These are phyloP conservation scores for Adela reaumurella DNA, from an alignment of 2,888 invertebrate genomes.

Conservation along the genomic window DNA sequence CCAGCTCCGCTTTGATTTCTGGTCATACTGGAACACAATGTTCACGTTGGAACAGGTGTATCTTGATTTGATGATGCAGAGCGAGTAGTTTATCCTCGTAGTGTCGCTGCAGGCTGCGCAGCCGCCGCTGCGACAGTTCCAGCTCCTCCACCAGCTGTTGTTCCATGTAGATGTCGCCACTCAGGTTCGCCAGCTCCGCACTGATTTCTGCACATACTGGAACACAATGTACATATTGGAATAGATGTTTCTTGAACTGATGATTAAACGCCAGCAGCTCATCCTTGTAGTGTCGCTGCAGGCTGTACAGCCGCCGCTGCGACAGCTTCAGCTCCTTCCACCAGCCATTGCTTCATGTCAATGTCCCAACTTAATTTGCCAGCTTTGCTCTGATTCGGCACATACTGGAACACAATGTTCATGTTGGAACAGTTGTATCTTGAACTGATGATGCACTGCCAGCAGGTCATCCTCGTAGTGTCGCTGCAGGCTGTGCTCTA, in stretches of 20 bases:
- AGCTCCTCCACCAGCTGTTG: conserved; percentile 91
- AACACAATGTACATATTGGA: too few relatives aligned
- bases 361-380: too few relatives aligned
- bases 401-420: too few relatives aligned
- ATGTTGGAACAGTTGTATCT: too few relatives aligned
- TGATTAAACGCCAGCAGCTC: conserved; percentile 79
- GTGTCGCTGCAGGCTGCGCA: conserved; percentile 81
- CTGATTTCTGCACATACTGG: conserved; percentile 59
- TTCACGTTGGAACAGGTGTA: too few relatives aligned
- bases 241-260: conserved; percentile 81
- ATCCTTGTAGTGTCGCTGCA: conserved; percentile 90
- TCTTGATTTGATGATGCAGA: conserved; percentile 78
- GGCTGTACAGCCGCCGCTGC: conserved; percentile 77
- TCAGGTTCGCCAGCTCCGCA: conserved; percentile 83
- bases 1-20: conserved; percentile 75
- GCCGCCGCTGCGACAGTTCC: conserved; percentile 81
- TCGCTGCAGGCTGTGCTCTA: too few relatives aligned
- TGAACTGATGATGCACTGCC: too few relatives aligned
- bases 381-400: too few relatives aligned
- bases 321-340: conserved; percentile 88
- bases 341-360: too few relatives aligned
- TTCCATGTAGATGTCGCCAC: conserved; percentile 91
- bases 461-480: too few relatives aligned
- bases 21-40: conserved; percentile 29
- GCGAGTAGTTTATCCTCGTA: conserved; percentile 90